Evolutionary conservation across 1,140 invertebrate species (phyloP).

Genomic region (Drosophila kikkawai): DNA sequence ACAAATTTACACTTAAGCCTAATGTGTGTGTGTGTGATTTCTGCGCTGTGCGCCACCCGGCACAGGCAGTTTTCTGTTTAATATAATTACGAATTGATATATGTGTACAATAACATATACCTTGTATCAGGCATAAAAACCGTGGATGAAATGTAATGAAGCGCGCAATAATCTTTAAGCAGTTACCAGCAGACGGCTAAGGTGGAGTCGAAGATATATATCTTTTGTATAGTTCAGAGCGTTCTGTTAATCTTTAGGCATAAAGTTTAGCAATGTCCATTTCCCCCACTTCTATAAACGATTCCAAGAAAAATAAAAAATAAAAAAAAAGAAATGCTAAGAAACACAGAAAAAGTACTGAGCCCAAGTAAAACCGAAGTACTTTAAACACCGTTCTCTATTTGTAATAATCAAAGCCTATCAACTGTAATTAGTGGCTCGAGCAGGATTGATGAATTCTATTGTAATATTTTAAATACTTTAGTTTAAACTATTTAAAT

Average conservation of each 20-base stretch:
- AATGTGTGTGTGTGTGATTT: slow-evolving; percentile 78
- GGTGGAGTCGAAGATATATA: slow-evolving; percentile 24
- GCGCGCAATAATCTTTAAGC: slow-evolving; percentile 79
- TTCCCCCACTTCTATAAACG: slow-evolving; percentile 29
- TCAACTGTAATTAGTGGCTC: slow-evolving; percentile 54
- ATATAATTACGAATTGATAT: slow-evolving; percentile 63
- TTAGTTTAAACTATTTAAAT: slow-evolving; percentile 73
- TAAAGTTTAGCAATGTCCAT: slow-evolving; percentile 56
- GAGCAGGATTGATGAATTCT: slow-evolving; percentile 61
- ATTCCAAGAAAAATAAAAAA: slow-evolving; percentile 26
- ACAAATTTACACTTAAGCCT: slow-evolving; percentile 82
- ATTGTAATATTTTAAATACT: slow-evolving; percentile 75
- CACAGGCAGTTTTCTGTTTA: slow-evolving; percentile 74
- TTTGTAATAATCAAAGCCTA: slow-evolving; percentile 58
- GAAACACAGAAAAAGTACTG: slow-evolving; percentile 42
- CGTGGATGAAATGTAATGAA: slow-evolving; percentile 50
- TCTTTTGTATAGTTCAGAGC: slow-evolving; percentile 55
- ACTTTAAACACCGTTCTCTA: slow-evolving; percentile 57
- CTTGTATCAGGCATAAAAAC: slow-evolving; percentile 42
- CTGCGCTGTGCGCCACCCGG: slow-evolving; percentile 63
- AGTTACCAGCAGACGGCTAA: slow-evolving; percentile 36
- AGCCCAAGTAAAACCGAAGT: slow-evolving; percentile 34
- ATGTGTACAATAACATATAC: slow-evolving; percentile 54
- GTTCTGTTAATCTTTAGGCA: slow-evolving; percentile 57
- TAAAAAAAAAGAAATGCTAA: slow-evolving; percentile 8